Conservation (phyloP, 2,888 invertebrate genomes). For the Neelides folsomi region DNA sequence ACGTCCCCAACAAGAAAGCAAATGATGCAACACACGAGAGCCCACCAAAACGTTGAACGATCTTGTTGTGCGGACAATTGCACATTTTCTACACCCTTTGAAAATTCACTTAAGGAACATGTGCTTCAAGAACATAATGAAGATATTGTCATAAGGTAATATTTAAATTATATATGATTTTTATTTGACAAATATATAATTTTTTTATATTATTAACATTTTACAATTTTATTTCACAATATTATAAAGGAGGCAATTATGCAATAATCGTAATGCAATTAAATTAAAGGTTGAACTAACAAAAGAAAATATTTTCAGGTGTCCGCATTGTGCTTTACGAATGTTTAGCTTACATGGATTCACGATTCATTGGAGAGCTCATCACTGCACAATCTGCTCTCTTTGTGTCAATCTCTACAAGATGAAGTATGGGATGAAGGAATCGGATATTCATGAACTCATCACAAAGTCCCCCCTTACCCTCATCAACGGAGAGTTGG, state of each 20-base stretch:
- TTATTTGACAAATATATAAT: background rate
- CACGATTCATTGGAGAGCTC: conserved; percentile 32
- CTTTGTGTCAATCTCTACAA: conserved; percentile 30
- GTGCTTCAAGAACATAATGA: conserved; percentile 29
- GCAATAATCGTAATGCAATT: background rate
- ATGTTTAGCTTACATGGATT: conserved; percentile 27
- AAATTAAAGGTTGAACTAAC: background rate
- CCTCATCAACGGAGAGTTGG: conserved; percentile 5
- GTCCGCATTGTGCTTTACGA: conserved; percentile 35
- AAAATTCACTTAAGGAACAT: conserved; percentile 34
- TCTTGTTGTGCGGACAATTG: conserved; percentile 35
- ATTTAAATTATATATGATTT: background rate
- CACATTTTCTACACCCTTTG: conserved; percentile 34
- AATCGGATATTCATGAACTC: conserved; percentile 29
- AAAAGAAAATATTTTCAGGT: conserved; percentile 18
- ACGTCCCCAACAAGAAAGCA: conserved; percentile 40
- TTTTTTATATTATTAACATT: conserved; percentile 4
- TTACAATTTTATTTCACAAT: too few relatives aligned
- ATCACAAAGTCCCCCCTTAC: conserved; percentile 12
- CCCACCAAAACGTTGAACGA: conserved; percentile 39
- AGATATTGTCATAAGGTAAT: conserved; percentile 3
- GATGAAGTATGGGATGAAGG: conserved; percentile 27
- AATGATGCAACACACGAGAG: conserved; percentile 43
- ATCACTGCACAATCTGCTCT: conserved; percentile 33
- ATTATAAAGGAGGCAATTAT: background rate